A percentile compares a stretch with the other conserved stretches of the same genome.
Conservation (phyloP, 2,797 vertebrate genomes). For the Anabacerthia variegaticeps region DNA sequence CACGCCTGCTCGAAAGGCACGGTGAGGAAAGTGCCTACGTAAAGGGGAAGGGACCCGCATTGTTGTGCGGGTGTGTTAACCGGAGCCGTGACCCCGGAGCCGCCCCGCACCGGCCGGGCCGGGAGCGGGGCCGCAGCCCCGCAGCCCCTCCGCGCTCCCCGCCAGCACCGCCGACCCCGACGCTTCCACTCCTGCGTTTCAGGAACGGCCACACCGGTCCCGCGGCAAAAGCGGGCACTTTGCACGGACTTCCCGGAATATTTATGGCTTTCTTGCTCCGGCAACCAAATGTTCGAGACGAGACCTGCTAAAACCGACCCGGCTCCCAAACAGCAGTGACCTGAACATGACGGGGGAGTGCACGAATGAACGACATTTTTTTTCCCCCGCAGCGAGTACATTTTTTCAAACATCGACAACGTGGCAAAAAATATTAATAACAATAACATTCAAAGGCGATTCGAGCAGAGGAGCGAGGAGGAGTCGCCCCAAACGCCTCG, state of each 20-base stretch:
- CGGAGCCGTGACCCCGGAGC: background rate
- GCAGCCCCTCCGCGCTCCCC: fast-evolving
- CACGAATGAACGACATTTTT: background rate
- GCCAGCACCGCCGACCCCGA: background rate
- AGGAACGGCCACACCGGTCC: background rate
- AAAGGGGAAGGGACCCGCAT: background rate
- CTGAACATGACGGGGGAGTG: background rate
- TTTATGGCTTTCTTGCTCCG: background rate
- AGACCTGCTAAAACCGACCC: background rate
- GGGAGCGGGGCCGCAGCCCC: background rate
- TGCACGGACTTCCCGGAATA: background rate
- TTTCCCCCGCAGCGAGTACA: background rate
- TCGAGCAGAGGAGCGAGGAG: slow-evolving; percentile 27
- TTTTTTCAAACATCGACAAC: slow-evolving; percentile 38
- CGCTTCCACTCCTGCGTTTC: background rate
- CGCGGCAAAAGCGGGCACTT: background rate
- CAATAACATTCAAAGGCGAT: background rate
- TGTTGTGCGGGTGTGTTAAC: background rate
- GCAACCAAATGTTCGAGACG: background rate
- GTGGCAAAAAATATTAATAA: background rate
- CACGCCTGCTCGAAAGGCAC: background rate
- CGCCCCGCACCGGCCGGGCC: background rate
- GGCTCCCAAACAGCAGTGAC: background rate
- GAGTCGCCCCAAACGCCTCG: background rate
- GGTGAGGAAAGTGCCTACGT: background rate